phyloP scores from a whole-genome alignment of 2,113 vertebrate species.

The Callochromis pleurospilus region DNA sequence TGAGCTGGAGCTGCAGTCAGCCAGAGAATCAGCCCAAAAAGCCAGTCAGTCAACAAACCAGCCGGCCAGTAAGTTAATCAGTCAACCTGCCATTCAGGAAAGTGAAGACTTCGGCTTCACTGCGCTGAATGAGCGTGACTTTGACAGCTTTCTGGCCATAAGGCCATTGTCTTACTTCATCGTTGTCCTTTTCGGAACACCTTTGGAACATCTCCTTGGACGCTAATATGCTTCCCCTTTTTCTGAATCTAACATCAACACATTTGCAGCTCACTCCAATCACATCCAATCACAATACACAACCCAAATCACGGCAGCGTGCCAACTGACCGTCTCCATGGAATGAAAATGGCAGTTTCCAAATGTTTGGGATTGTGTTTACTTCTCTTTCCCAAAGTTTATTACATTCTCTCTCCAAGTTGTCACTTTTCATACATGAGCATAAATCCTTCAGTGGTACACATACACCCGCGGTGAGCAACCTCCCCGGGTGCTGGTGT shows the following conservation, averaged over 20 bases:
- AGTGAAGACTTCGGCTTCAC: not conserved
- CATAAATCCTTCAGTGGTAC: slow-evolving; percentile 8
- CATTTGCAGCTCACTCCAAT: not conserved
- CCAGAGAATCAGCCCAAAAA: slow-evolving; percentile 7
- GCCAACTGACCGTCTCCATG: not conserved
- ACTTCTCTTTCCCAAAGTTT: slow-evolving; percentile 3
- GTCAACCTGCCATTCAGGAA: slow-evolving; percentile 36
- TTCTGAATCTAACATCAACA: not conserved
- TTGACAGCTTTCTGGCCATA: not conserved
- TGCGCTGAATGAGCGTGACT: not conserved
- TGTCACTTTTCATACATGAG: slow-evolving; percentile 46
- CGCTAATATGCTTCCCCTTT: not conserved
- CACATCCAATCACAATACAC: not conserved
- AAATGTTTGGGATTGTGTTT: slow-evolving; percentile 12
- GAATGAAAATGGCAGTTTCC: not conserved
- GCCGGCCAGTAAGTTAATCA: slow-evolving; percentile 38
- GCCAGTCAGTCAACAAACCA: slow-evolving; percentile 35
- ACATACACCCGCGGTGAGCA: not conserved
- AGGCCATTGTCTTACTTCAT: not conserved
- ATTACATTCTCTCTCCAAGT: slow-evolving; percentile 42
- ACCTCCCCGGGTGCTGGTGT: slow-evolving; percentile 27
- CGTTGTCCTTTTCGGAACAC: not conserved
- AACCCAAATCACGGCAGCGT: not conserved
- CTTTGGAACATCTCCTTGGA: not conserved
- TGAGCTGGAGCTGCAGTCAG: slow-evolving; percentile 18